Conservation (phyloP, 2,113 vertebrate genomes). For the Rhinogobius similis region DNA sequence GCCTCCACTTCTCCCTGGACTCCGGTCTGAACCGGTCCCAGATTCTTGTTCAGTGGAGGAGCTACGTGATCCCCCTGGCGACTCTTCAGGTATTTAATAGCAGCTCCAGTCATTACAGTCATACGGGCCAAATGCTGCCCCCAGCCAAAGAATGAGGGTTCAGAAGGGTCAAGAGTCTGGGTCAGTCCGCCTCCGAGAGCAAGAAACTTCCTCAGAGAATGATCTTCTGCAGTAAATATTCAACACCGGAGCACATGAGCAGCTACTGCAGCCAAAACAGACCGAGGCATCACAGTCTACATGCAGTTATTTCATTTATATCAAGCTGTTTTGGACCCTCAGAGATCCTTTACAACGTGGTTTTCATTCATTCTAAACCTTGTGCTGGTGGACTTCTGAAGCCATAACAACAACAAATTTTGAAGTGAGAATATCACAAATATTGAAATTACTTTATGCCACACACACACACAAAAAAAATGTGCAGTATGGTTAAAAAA, state of each 20-base stretch:
- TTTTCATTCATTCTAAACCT: no score
- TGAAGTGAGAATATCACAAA: no score
- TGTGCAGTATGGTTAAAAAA: no score
- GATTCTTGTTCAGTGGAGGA: conserved; percentile 68
- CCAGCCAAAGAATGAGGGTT: conserved; percentile 21
- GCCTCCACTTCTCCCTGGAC: conserved; percentile 7
- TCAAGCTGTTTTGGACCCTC: no score
- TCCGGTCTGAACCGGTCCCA: conserved; percentile 54
- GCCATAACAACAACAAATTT: no score
- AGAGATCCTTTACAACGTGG: no score
- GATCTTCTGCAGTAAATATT: background rate
- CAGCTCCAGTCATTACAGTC: conserved; percentile 39
- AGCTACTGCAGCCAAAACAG: background rate
- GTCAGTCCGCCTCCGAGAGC: conserved; percentile 17
- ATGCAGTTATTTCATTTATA: background rate
- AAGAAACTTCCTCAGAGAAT: conserved; percentile 15
- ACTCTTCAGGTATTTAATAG: conserved; percentile 52
- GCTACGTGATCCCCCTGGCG: conserved; percentile 65
- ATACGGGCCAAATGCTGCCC: conserved; percentile 42
- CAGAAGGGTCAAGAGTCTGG: conserved; percentile 12
- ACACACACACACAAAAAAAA: no score
- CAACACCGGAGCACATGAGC: background rate
- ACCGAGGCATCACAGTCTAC: background rate
- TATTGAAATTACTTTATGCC: no score
- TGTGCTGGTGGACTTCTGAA: background rate